Conservation (phyloP, 2,113 vertebrate genomes). For the Theristicus caerulescens region DNA sequence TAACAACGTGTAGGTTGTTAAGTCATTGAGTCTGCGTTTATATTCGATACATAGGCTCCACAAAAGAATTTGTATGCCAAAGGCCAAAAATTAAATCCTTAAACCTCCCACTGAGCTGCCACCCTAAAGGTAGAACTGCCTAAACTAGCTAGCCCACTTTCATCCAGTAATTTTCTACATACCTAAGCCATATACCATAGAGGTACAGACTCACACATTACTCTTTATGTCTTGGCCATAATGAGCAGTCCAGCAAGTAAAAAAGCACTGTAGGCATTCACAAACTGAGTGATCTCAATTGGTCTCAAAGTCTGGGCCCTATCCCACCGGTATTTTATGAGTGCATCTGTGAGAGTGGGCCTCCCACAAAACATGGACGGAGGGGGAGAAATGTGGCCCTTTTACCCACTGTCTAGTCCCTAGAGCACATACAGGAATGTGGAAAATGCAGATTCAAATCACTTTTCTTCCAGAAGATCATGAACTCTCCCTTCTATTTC, state of each 20-base stretch:
- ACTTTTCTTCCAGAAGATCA: background rate
- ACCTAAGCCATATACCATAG: background rate
- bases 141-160: background rate
- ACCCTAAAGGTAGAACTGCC: background rate
- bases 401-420: background rate
- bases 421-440: background rate
- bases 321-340: background rate
- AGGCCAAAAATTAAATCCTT: background rate
- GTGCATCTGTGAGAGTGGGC: background rate
- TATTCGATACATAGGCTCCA: background rate
- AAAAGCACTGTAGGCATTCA: background rate
- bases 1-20: background rate
- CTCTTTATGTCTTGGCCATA: background rate
- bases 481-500: background rate
- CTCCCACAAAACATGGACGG: background rate
- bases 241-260: background rate
- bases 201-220: background rate
- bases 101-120: slow-evolving; percentile 6
- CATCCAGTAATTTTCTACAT: background rate
- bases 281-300: background rate
- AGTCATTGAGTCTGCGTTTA: background rate
- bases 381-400: background rate
- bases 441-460: background rate
- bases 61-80: background rate
- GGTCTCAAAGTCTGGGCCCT: background rate